Percentiles rank a stretch among this genome's conserved stretches.
These are phyloP conservation scores for Poecilia latipinna DNA, from an alignment of 2,113 vertebrate genomes.

Conservation along the genomic window DNA sequence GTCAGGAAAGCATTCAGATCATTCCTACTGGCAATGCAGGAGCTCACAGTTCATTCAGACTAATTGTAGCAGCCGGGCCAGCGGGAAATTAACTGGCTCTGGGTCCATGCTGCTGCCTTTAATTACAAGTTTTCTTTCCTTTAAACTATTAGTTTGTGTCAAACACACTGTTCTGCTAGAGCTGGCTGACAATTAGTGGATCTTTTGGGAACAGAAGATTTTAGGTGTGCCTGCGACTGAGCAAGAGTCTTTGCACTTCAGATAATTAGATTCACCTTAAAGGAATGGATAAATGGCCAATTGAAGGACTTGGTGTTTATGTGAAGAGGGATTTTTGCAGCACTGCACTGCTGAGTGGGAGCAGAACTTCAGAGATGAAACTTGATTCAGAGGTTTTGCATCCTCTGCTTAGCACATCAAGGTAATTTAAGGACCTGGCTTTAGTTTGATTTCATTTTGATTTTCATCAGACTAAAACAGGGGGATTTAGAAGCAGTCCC, in stretches of 20 bases:
- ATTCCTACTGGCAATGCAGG: conserved; percentile 65
- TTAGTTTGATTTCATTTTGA: conserved; percentile 51
- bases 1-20: conserved; percentile 72
- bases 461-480: conserved; percentile 42
- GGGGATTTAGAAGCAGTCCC: conserved; percentile 27
- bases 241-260: conserved; percentile 56
- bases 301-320: conserved; percentile 61
- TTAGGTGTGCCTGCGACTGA: conserved; percentile 34
- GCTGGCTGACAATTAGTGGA: conserved; percentile 51
- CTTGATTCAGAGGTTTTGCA: conserved; percentile 67
- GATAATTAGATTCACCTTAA: conserved; percentile 70
- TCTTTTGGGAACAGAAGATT: conserved; percentile 46
- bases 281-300: conserved; percentile 66
- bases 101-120: conserved; percentile 41
- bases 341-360: conserved; percentile 64
- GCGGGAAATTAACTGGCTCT: conserved; percentile 7
- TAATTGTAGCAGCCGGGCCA: conserved; percentile 45
- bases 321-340: conserved; percentile 61
- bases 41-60: conserved; percentile 60
- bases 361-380: conserved; percentile 66
- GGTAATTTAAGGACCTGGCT: conserved; percentile 69
- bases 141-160: conserved; percentile 57
- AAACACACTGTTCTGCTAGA: conserved; percentile 28
- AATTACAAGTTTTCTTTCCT: conserved; percentile 54
- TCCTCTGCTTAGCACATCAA: conserved; percentile 54